Evolutionary conservation across 2,113 vertebrate species (phyloP).

Genomic region (Suricata suricatta): DNA sequence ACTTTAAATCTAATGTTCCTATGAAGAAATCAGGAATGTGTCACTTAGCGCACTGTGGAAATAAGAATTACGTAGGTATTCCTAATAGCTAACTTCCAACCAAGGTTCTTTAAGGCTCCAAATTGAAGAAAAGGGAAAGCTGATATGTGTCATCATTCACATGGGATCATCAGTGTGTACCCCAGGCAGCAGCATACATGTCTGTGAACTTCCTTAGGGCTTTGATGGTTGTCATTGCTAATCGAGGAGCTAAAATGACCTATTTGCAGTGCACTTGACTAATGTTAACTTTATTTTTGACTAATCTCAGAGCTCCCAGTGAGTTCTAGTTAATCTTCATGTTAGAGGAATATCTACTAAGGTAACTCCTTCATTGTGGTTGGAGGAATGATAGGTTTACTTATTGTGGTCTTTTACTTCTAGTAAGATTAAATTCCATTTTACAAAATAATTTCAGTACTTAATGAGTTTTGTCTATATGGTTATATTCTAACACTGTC

Average conservation of each 20-base stretch:
- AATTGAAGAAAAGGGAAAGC: neutral
- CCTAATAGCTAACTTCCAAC: neutral
- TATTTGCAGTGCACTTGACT: conserved; percentile 19
- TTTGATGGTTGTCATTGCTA: neutral
- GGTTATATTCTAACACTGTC: neutral
- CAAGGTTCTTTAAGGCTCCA: neutral
- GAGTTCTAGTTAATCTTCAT: conserved; percentile 21
- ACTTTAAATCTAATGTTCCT: conserved; percentile 1
- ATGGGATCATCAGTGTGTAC: neutral
- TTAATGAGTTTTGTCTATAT: neutral
- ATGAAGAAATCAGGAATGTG: neutral
- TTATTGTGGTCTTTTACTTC: neutral
- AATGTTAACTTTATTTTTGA: neutral
- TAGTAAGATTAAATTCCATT: conserved; percentile 30
- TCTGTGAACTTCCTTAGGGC: neutral
- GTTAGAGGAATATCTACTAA: neutral
- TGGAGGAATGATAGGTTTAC: conserved; percentile 7
- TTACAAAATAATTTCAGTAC: conserved; percentile 16
- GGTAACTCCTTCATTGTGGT: neutral
- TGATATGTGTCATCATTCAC: neutral
- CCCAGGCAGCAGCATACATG: neutral
- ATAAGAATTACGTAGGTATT: neutral
- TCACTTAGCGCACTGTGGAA: neutral
- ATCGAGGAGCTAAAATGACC: neutral
- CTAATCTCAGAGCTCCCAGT: neutral